Base-by-base conservation (phyloP, 2,113 vertebrate species). In the Pheucticus melanocephalus region DNA sequence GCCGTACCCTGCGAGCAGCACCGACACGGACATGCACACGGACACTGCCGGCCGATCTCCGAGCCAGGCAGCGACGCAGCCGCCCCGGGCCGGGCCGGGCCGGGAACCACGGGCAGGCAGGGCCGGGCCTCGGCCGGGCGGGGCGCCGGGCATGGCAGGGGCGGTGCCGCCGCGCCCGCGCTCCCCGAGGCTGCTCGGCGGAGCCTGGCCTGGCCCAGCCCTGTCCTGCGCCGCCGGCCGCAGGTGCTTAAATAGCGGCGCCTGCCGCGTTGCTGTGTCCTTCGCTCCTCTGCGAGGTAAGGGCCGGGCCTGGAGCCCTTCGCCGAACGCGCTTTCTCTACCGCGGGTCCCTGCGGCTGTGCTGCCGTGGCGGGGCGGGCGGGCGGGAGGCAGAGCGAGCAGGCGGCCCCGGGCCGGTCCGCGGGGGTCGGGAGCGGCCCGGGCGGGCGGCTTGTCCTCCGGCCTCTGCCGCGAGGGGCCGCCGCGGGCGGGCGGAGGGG, bases 31-130 rank as follows among this genome's bases (percentile, higher is more conserved):
- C 45, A 5, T 18, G 18, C 8, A 19, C 18, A 45, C 45, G 45
- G 45, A 47, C 45, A 0, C 15, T 7, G 7, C 60, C 6, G 1
- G 31, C 10, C 9, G 4, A 2, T 1, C 30, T 7, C 24, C 18
- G 13, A 15, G 47, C 35, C 20, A 12, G 11, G 17, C 17, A 53
- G 51, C 51, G 15, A 30, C 15, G 10, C 28, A 51, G 27, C 50
- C 9, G 39, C 39, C 39, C 39, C 12, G 40, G 40, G 40, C 40
- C 12, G 40, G 5, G 40, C 40, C 25, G 20, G 19, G 44, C 45
- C 45, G 16, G 5, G 30, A 20, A 11, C 30, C 11, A 16, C 51
- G 17, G 51, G 27, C 50, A 11, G 27, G 27, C 27, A 27, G 1
- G 27, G 15, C 27, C 27, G 16, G 18, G 11, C 45, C 22, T 7